Evolutionary conservation across 1,140 invertebrate species (phyloP), one percentile per base, ranked within the genome.

Genomic region (Agrypnia vestita): DNA sequence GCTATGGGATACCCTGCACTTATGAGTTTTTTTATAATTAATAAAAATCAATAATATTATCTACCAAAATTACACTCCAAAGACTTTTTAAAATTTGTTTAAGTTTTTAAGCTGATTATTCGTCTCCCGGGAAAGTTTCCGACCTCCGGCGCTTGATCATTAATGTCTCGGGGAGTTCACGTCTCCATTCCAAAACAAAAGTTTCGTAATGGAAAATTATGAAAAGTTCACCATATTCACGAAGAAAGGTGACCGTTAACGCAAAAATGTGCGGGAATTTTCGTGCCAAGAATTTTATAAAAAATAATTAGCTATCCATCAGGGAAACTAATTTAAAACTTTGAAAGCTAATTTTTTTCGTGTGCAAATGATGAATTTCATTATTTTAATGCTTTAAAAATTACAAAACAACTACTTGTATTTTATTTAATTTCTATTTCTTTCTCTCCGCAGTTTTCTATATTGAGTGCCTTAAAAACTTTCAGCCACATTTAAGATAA

Each of bases 31-130:
- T 53, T 17, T 56, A 9, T 56, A 8, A 15, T 17, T 56, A 56
- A 56, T 56, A 11, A 15, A 19, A 56, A 56, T 56, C 9, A 4
- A 17, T 15, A 19, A n/a, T 56, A 19, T 56, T 9, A 56, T 19
- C 10, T 56, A 56, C 19, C n/a, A n/a, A 9, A 0, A 15, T 8
- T n/a, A 53, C 13, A 3, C 12, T 15, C 0, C 11, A 56, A 17
- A 8, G 53, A 56, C n/a, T 19, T 17, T 15, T 15, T 9, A 56
- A 17, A 4, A 0, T 56, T 56, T 56, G n/a, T 19, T 17, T 56
- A 56, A 56, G 15, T 56, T 56, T 11, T 6, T 56, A 56, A 56
- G 53, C n/a, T 56, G 53, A 56, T 56, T 56, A 56, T 4, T n/a
- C 25, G 6, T 35, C 25, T 35, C 25, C 25, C 10, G n/a, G 53